Percentiles rank a stretch among this genome's conserved stretches.
phyloP scores from a whole-genome alignment of 2,797 vertebrate genomes.

The Thripadectes ignobilis region DNA sequence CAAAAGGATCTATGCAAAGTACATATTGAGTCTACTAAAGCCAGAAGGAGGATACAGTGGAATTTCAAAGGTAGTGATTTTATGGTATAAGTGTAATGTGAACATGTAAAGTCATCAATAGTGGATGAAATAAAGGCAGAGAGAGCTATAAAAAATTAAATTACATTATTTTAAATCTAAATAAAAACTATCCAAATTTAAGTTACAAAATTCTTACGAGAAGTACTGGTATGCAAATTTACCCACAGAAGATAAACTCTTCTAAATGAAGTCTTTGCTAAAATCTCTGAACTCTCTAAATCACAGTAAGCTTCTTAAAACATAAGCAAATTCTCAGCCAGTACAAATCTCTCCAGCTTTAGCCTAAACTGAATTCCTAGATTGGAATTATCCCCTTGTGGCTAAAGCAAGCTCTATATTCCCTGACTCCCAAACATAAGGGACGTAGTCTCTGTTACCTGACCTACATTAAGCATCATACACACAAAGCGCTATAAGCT shows the following conservation, averaged over 20 bases:
- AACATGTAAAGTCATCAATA: neutral
- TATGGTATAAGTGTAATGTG: neutral
- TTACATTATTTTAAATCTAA: neutral
- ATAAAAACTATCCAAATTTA: neutral
- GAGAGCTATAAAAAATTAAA: neutral
- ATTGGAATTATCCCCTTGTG: neutral
- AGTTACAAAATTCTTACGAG: neutral
- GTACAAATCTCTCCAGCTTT: conserved; percentile 21
- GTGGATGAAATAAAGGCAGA: neutral
- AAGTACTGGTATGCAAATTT: neutral
- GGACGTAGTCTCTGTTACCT: neutral
- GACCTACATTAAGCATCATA: neutral
- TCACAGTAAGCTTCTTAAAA: conserved; percentile 48
- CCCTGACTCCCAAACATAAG: neutral
- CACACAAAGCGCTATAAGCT: neutral
- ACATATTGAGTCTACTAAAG: neutral
- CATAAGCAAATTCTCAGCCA: conserved; percentile 46
- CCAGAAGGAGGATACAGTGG: neutral
- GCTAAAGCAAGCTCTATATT: conserved; percentile 1
- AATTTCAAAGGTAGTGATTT: neutral
- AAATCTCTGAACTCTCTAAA: conserved; percentile 23
- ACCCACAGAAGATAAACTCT: neutral
- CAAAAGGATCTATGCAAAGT: neutral
- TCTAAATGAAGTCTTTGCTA: conserved; percentile 3
- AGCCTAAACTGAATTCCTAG: conserved; percentile 24